These are phyloP conservation scores for Centrocercus urophasianus DNA, from an alignment of 2,113 vertebrate genomes.

Conservation along the genomic window DNA sequence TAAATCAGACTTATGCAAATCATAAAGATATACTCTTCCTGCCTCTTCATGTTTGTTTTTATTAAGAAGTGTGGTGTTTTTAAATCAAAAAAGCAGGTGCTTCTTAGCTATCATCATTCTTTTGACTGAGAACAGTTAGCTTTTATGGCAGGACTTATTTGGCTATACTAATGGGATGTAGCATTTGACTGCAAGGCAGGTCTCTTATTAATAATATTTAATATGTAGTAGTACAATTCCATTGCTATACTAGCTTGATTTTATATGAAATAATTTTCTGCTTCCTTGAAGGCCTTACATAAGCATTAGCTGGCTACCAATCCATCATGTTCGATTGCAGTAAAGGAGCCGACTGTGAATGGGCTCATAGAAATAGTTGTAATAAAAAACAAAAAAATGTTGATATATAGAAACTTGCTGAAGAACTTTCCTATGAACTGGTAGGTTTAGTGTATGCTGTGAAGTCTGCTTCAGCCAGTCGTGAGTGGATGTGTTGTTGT, in stretches of 20 bases:
- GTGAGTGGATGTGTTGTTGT: neutral
- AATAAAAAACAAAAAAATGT: neutral
- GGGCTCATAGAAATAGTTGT: slow-evolving; percentile 26
- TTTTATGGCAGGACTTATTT: slow-evolving; percentile 67
- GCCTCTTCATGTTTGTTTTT: neutral
- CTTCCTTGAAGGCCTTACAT: slow-evolving; percentile 62
- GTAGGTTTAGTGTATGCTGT: neutral
- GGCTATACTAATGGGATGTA: slow-evolving; percentile 46
- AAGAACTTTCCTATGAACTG: neutral
- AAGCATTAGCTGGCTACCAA: slow-evolving; percentile 50
- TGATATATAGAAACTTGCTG: slow-evolving; percentile 50
- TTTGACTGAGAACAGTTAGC: slow-evolving; percentile 1
- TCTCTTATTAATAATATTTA: slow-evolving; percentile 54
- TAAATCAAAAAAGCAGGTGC: neutral
- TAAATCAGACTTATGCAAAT: neutral
- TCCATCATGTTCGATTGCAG: slow-evolving; percentile 44
- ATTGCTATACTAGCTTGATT: slow-evolving; percentile 31
- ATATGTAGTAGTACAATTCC: slow-evolving; percentile 47
- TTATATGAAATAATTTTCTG: slow-evolving; percentile 34
- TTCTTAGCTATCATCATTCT: neutral
- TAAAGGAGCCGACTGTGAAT: slow-evolving; percentile 51
- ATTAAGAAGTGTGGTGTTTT: neutral
- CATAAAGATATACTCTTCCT: neutral
- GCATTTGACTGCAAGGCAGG: slow-evolving; percentile 23
- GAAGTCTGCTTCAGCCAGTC: neutral